Percentiles rank a stretch among this genome's conserved stretches.
phyloP scores from a whole-genome alignment of 2,888 invertebrate species.

The Pteria penguin region DNA sequence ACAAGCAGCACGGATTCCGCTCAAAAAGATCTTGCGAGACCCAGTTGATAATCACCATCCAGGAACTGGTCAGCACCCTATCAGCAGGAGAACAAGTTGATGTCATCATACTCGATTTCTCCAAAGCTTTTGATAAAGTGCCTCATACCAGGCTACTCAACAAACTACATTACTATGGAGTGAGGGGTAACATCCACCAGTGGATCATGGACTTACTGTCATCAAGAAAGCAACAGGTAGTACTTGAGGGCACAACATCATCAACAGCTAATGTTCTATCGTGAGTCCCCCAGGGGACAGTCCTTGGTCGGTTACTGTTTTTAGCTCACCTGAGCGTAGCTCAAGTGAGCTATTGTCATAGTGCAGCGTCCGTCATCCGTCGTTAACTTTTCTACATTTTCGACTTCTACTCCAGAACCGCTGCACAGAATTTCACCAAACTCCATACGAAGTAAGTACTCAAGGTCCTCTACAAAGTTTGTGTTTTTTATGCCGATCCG shows the following conservation, averaged over 20 bases:
- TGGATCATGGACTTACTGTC: slow-evolving; percentile 1
- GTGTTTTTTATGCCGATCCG: no score
- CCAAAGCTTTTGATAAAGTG: not conserved
- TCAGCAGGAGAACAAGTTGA: not conserved
- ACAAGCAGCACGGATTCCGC: no score
- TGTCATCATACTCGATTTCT: not conserved
- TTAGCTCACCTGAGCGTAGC: no score
- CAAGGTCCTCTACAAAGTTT: no score
- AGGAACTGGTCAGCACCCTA: not conserved
- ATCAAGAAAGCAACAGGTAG: slow-evolving; percentile 3
- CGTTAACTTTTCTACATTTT: no score
- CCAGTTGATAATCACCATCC: not conserved
- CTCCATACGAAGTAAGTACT: no score
- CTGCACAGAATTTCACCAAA: no score
- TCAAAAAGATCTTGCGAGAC: not conserved
- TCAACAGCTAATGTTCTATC: slow-evolving; percentile 7
- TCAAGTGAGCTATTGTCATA: no score
- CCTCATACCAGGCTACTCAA: not conserved
- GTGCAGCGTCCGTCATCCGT: no score
- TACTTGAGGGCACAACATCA: slow-evolving; percentile 1
- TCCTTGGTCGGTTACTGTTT: not conserved
- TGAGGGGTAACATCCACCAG: not conserved
- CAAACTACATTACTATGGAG: not conserved
- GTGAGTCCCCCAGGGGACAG: not conserved
- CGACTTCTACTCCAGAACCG: no score